These are phyloP conservation scores for Anas bernieri DNA, from an alignment of 2,797 vertebrate genomes.

Conservation along the genomic window DNA sequence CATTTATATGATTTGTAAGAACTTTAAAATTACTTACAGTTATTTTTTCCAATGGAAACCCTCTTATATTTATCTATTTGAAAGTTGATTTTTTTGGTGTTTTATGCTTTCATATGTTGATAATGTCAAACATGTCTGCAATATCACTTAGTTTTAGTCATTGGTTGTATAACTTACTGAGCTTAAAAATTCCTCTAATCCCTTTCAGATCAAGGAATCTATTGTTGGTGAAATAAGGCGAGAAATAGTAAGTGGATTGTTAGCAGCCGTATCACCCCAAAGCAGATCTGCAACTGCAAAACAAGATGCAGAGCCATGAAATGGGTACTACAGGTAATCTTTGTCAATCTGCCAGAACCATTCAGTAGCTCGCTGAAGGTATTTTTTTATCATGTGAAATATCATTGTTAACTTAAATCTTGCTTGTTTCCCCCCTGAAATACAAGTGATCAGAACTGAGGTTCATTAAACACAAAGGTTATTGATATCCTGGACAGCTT, in stretches of 20 bases:
- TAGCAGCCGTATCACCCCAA: constrained; percentile 86
- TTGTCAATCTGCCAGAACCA: not conserved
- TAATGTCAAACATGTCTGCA: not conserved
- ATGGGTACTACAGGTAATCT: constrained; percentile 70
- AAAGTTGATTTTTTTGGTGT: not conserved
- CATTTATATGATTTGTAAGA: not conserved
- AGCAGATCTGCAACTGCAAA: constrained; percentile 74
- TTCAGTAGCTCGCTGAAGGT: not conserved
- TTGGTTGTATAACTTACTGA: not conserved
- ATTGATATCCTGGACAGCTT: not conserved
- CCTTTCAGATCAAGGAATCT: constrained; percentile 89
- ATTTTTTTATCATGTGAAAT: not conserved
- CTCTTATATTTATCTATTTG: not conserved
- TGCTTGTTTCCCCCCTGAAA: not conserved
- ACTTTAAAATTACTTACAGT: not conserved
- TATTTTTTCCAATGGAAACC: not conserved
- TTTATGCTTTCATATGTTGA: not conserved
- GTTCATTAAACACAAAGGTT: not conserved
- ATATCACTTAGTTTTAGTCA: not conserved
- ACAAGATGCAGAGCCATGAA: constrained; percentile 72
- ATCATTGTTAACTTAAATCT: not conserved
- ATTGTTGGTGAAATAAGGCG: constrained; percentile 91
- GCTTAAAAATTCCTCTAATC: constrained; percentile 31
- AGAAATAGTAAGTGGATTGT: constrained; percentile 92
- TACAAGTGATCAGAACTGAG: not conserved